phyloP scores from a whole-genome alignment of 1,140 invertebrate genomes.

The Colletes latitarsis region DNA sequence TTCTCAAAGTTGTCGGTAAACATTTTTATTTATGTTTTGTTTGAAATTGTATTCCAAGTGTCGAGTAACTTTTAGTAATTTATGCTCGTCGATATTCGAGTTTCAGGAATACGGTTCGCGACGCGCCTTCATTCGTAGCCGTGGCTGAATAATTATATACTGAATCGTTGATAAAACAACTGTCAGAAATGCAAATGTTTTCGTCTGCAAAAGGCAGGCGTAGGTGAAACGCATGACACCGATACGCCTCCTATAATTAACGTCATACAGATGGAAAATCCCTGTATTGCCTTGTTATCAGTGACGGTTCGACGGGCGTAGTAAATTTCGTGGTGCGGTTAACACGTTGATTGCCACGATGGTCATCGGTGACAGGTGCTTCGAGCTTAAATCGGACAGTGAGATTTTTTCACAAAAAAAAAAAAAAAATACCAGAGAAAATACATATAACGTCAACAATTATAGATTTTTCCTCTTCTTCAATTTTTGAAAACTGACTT shows the following conservation, averaged over 20 bases:
- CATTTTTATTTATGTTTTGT: too few species aligned
- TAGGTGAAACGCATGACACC: background rate
- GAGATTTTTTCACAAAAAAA: too few species aligned
- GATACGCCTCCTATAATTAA: background rate
- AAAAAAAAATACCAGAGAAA: too few species aligned
- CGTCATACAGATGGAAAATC: background rate
- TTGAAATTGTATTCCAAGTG: too few species aligned
- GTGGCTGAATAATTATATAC: background rate
- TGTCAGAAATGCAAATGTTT: conserved; percentile 15
- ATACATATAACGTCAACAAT: too few species aligned
- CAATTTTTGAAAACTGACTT: too few species aligned
- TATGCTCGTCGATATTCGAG: background rate
- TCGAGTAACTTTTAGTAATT: background rate
- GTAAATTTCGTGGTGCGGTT: too few species aligned
- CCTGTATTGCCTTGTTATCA: background rate
- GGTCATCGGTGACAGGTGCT: too few species aligned
- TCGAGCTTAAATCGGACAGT: too few species aligned
- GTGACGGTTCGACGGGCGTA: background rate
- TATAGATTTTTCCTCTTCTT: too few species aligned
- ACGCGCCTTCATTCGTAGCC: background rate
- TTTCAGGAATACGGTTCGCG: background rate
- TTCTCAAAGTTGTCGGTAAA: too few species aligned
- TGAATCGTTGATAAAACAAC: background rate
- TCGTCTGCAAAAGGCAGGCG: background rate
- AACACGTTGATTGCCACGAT: too few species aligned